Percentiles rank a stretch among this genome's conserved stretches.
Evolutionary conservation across 2,113 vertebrate species (phyloP).

Genomic region (Penelope pileata): DNA sequence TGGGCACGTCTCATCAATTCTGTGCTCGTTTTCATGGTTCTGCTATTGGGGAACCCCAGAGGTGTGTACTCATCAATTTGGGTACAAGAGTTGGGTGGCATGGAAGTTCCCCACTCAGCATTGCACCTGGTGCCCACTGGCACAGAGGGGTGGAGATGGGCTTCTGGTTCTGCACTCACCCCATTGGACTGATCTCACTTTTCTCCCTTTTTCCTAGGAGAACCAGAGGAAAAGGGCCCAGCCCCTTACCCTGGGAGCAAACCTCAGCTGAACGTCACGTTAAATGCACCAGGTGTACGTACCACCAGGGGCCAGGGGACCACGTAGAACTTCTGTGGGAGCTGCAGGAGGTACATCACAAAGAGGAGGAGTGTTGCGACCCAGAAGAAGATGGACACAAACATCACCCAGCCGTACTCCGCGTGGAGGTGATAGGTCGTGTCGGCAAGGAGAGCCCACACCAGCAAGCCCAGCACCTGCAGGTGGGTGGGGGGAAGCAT

Average conservation of each 20-base stretch:
- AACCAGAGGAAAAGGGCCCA: background rate
- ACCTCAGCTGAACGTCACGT: background rate
- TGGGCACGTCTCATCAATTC: background rate
- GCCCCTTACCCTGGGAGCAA: background rate
- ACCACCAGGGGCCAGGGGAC: constrained; percentile 89
- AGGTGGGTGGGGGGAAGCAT: background rate
- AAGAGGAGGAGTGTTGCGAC: constrained; percentile 86
- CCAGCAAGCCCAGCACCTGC: constrained; percentile 86
- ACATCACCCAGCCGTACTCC: constrained; percentile 90
- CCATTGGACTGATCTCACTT: rapidly evolving
- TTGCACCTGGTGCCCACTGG: background rate
- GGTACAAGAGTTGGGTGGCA: background rate
- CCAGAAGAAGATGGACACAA: constrained; percentile 91
- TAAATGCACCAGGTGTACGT: constrained; percentile 5
- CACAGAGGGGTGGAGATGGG: background rate
- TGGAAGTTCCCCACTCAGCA: background rate
- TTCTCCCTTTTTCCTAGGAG: background rate
- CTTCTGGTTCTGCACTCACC: background rate
- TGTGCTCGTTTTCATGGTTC: background rate
- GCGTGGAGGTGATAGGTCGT: constrained; percentile 22
- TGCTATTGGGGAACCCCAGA: background rate
- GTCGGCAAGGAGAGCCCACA: constrained; percentile 88
- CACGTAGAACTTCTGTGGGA: constrained; percentile 67
- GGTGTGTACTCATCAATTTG: background rate
- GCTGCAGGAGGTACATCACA: constrained; percentile 77